Evolutionary conservation across 2,797 vertebrate genomes (phyloP), one percentile per base, ranked within the genome.

Genomic region (Falco berigora): DNA sequence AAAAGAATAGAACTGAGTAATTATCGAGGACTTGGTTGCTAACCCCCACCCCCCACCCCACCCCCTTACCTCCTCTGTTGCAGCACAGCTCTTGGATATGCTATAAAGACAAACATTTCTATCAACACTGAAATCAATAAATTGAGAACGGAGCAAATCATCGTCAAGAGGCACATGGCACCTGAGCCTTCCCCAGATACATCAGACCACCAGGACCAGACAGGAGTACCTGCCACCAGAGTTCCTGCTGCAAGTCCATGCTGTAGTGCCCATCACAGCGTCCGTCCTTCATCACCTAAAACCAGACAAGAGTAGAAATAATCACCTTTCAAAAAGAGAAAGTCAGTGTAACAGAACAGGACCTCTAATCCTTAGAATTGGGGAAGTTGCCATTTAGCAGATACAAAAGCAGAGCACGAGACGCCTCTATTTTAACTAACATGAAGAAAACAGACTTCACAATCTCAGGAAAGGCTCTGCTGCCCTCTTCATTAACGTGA

Each of bases 51-150:
- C 50, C 1, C 13, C 0, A 16, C 22, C 24, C 4, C 28, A 14
- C 9, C 5, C 8, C 16, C 19, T 92, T 84, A 96, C 94, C 93
- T 91, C 40, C 36, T 71, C 52, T 82, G 56, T 14, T 81, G 74
- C 55, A 84, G 69, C 5, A 10, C 61, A 72, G 69, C 61, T 90
- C 69, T 59, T 79, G 63, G 50, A 87, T 30, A 81, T 8, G 27
- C 80, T 92, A 94, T 52, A 86, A 88, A 90, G n/a, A 81, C 72
- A 95, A 86, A 88, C 15, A 82, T 47, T 92, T 80, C 42, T 22
- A 82, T 64, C 63, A 84, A 49, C 10, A 50, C 6, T 40, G 55
- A 66, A 80, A 71, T 79, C 2, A 69, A 58, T 25, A 50, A 62
- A 64, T 1, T 46, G 38, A 90, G 38, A 88, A 64, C 32, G 47